phyloP scores from a whole-genome alignment of 2,888 invertebrate genomes.

The Lathronympha strigana region DNA sequence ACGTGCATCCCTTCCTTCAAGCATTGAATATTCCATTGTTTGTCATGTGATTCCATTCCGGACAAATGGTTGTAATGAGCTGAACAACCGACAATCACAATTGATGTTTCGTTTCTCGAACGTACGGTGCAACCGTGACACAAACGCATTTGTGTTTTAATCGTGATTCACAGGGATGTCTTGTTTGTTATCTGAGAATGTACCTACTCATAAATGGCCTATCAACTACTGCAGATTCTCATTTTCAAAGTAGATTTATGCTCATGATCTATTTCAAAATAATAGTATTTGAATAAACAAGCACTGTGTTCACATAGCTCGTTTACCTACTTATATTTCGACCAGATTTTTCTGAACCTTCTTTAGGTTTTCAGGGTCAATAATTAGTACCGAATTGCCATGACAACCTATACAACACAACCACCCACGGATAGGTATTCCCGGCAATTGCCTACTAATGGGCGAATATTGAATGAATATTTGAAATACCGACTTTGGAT shows the following conservation, averaged over 20 bases:
- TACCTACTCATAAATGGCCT: background rate
- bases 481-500: too few species aligned
- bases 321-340: background rate
- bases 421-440: background rate
- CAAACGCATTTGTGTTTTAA: slow-evolving; percentile 46
- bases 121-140: slow-evolving; percentile 45
- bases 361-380: background rate
- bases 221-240: background rate
- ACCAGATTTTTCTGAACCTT: background rate
- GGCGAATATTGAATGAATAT: too few species aligned
- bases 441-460: too few species aligned
- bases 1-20: too few species aligned
- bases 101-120: slow-evolving; percentile 60
- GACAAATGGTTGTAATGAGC: slow-evolving; percentile 66
- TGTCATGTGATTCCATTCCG: slow-evolving; percentile 51
- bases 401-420: background rate
- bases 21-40: slow-evolving; percentile 36
- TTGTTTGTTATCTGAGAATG: slow-evolving; percentile 2
- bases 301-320: background rate
- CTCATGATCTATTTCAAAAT: slow-evolving; percentile 5
- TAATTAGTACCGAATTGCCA: background rate
- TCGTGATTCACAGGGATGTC: slow-evolving; percentile 22
- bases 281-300: background rate
- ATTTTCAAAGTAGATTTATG: background rate
- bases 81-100: slow-evolving; percentile 66